These are phyloP conservation scores for Macroramphosus scolopax DNA, from an alignment of 2,797 vertebrate species.

Conservation along the genomic window DNA sequence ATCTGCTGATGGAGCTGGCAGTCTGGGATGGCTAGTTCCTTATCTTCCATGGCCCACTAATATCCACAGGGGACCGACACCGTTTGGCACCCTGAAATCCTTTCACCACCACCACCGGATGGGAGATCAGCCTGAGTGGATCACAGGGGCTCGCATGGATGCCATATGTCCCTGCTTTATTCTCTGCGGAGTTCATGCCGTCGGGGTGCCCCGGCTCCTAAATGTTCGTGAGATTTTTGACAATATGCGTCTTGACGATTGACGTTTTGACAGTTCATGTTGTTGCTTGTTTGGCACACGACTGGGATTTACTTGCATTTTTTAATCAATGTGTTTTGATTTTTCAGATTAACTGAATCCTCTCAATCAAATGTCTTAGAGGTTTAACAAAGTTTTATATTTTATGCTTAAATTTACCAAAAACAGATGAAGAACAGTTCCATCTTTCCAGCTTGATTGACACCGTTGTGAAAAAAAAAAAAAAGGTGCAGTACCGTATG, in stretches of 20 bases:
- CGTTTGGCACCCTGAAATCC: slow-evolving; percentile 65
- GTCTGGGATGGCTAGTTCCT: slow-evolving; percentile 63
- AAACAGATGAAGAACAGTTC: slow-evolving; percentile 1
- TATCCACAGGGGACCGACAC: slow-evolving; percentile 62
- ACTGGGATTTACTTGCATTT: slow-evolving; percentile 32
- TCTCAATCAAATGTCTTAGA: too few relatives aligned
- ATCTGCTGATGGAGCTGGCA: slow-evolving; percentile 62
- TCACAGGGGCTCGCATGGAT: slow-evolving; percentile 61
- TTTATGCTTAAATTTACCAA: too few relatives aligned
- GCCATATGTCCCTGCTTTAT: slow-evolving; percentile 72
- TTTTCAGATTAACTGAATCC: too few relatives aligned
- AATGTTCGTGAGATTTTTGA: slow-evolving; percentile 55
- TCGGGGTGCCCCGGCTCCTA: slow-evolving; percentile 45
- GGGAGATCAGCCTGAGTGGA: slow-evolving; percentile 66
- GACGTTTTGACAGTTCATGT: slow-evolving; percentile 44
- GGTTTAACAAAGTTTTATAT: too few relatives aligned
- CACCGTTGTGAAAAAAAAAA: neutral
- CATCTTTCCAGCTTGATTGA: slow-evolving; percentile 28
- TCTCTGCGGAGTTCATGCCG: slow-evolving; percentile 62
- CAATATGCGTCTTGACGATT: slow-evolving; percentile 41
- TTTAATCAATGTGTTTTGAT: too few relatives aligned
- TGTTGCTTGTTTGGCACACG: slow-evolving; percentile 38
- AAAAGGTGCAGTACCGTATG: slow-evolving; percentile 60
- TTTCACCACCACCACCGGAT: slow-evolving; percentile 43
- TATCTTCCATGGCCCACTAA: slow-evolving; percentile 62